Base-by-base conservation (phyloP, 2,113 vertebrate genomes). In the Melierax canorus region DNA sequence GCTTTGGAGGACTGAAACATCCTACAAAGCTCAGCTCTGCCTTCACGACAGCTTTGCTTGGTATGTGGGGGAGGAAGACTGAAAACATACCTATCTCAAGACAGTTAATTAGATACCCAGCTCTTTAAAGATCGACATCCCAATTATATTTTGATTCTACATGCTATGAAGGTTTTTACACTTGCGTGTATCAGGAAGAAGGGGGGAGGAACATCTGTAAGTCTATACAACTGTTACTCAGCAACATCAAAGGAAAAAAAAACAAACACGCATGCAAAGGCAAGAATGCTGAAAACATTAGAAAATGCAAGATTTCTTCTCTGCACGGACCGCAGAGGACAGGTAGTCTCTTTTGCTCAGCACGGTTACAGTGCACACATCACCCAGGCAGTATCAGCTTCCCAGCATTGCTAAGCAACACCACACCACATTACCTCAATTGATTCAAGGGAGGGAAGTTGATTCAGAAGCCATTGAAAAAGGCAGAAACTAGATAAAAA, bases 361-460 rank as follows among this genome's bases (percentile, higher is more conserved):
- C 1, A 11, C 12, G 16, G 77, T 39, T 66, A 17, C 45, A 67
- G 60, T 12, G 3, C 58, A 73, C 69, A 53, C 85, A 83, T 22
- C 48, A 86, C 67, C 69, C 86, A 85, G 88, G 88, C 39, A 0
- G 72, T 71, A 96, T 84, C 80, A 88, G 90, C 87, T 96, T 58
- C 83, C 51, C 46, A 2, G 60, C 89, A 97, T 93, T 97, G 95
- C 97, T 97, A 97, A 95, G 96, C 97, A 97, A 96, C 89, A 69
- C 77, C 72, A 85, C 17, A 50, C 86, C 96, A 90, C 91, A 91
- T 93, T 93, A 86, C 56, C 93, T 95, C 63, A 68, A 58, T 51
- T 36, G 72, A 91, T 93, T 97, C 82, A 62, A 50, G 92, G 80
- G 21, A 97, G 63, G 88, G 73, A 97, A 97, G 77, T 30, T 90